Base-by-base conservation (phyloP, 2,113 vertebrate species). In the Gallinago paraguaiae region DNA sequence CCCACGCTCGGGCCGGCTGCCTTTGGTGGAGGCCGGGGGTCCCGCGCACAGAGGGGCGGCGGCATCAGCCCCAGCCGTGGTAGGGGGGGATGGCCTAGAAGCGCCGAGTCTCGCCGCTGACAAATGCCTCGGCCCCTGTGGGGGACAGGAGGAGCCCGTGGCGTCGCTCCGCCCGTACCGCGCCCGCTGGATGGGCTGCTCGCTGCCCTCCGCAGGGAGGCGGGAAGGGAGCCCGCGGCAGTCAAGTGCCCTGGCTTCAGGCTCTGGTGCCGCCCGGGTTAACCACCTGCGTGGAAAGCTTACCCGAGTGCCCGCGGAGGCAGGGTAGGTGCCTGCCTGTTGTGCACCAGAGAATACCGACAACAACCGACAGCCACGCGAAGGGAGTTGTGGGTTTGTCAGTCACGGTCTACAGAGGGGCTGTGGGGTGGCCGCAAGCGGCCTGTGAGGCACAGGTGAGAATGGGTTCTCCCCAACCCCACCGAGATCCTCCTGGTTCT, bases 401-500 rank as follows among this genome's bases (percentile, higher is more conserved):
- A 25, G 63, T 2, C 14, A 10, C 3, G 33, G 14, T 0, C 9
- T 2, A 5, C 3, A 0, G 6, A 0, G 27, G n/a, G 68, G 31
- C 59, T 9, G 72, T 0, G 63, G n/a, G 28, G 18, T 31, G 35
- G 35, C 9, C 2, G 19, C 46, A 46, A 20, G 65, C 2, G 4
- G 35, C 17, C 57, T 4, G 0, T 0, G 2, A 9, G 31, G 65
- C 54, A 4, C 1, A 3, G 46, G 0, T 2, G 2, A 27, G 1
- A 9, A 8, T 7, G 45, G 13, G 25, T 3, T 41, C 17, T 46
- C 15, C 7, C 69, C 35, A 28, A 45, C n/a, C 59, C 31, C 50
- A 2, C 28, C 1, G 13, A 28, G 41, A 24, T 17, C 61, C 24
- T 16, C 25, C n/a, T 13, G 13, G 11, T 5, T 45, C 60, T 5